phyloP scores from a whole-genome alignment of 64 coral and sea anemone species.

The Platygyra sinensis region DNA sequence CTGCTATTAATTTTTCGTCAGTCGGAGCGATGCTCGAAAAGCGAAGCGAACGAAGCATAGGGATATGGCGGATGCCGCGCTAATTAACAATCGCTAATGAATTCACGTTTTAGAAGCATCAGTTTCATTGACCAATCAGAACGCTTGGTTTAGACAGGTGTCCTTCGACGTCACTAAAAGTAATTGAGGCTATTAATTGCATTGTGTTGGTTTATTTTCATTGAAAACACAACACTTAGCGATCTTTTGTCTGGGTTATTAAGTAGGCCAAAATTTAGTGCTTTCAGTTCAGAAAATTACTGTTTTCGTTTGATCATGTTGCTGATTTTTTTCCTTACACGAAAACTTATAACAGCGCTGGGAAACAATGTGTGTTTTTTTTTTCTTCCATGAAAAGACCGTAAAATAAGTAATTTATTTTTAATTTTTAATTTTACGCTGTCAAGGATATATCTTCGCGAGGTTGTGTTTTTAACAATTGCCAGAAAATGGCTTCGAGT shows the following conservation, averaged over 20 bases:
- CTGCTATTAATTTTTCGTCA: not conserved
- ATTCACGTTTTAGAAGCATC: not conserved
- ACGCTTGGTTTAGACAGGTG: not conserved
- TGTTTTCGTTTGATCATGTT: not conserved
- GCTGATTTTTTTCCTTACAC: not conserved
- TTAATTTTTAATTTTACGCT: too few relatives aligned
- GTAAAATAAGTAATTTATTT: too few relatives aligned
- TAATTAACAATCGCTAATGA: conserved; percentile 18
- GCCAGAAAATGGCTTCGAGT: too few relatives aligned
- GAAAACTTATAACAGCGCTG: not conserved
- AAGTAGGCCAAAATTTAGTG: conserved; percentile 4
- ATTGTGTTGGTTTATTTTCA: conserved; percentile 14
- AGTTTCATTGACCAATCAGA: conserved; percentile 16
- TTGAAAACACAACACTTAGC: not conserved
- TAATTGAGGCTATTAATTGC: conserved; percentile 22
- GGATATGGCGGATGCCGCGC: not conserved
- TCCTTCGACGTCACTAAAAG: not conserved
- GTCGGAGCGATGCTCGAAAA: not conserved
- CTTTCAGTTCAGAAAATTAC: not conserved
- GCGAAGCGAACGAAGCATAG: not conserved
- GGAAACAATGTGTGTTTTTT: too few relatives aligned
- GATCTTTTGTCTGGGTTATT: not conserved
- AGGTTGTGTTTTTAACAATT: too few relatives aligned
- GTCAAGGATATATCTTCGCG: too few relatives aligned
- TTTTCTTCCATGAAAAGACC: too few relatives aligned